A percentile compares a stretch with the other conserved stretches of the same genome.
These are phyloP conservation scores for Microtus montanus DNA, from an alignment of 2,113 vertebrate genomes.

Conservation along the genomic window DNA sequence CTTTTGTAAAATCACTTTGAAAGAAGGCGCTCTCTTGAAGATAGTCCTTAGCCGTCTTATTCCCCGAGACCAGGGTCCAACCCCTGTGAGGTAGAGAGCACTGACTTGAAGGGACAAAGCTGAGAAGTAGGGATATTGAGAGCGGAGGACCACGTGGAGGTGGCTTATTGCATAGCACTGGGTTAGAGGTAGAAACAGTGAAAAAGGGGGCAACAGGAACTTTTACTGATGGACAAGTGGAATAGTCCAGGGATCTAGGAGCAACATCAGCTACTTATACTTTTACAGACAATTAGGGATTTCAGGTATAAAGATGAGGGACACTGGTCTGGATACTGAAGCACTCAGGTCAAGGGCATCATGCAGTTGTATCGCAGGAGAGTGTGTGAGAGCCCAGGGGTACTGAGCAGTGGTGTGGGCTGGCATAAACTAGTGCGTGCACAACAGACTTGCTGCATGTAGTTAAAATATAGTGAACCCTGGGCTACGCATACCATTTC, in stretches of 20 bases:
- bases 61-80: background rate
- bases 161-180: background rate
- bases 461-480: constrained; percentile 3
- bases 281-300: constrained; percentile 55
- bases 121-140: background rate
- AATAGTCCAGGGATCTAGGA: constrained; percentile 47
- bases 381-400: background rate
- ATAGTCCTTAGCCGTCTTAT: background rate
- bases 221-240: constrained; percentile 57
- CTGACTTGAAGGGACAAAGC: background rate
- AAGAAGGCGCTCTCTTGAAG: constrained; percentile 53
- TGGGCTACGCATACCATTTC: background rate
- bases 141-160: constrained; percentile 44
- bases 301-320: constrained; percentile 38
- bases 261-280: constrained; percentile 52
- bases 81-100: background rate
- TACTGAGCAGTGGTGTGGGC: background rate
- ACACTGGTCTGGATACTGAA: constrained; percentile 23
- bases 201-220: constrained; percentile 50
- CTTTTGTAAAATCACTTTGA: constrained; percentile 61
- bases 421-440: background rate
- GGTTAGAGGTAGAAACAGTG: constrained; percentile 63
- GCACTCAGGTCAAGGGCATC: background rate
- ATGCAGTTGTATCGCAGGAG: background rate
- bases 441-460: background rate